Evolutionary conservation across 2,113 vertebrate species (phyloP).

Genomic region (Eolophus roseicapilla): DNA sequence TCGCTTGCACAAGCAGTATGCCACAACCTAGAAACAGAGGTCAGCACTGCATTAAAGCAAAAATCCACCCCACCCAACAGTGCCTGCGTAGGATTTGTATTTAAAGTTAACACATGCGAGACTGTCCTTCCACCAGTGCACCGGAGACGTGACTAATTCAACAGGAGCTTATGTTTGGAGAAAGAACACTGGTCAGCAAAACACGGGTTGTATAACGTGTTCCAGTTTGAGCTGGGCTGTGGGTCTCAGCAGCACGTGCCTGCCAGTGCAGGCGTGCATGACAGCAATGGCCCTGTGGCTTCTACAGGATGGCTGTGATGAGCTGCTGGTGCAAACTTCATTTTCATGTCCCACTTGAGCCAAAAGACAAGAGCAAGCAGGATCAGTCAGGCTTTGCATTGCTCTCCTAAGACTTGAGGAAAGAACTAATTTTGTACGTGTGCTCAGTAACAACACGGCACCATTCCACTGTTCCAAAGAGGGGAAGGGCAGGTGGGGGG

Average conservation of each 20-base stretch:
- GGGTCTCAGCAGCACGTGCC: background rate
- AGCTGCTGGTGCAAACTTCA: no score
- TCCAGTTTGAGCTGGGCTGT: background rate
- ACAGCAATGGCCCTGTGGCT: no score
- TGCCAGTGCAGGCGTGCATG: accelerated
- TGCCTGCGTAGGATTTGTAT: accelerated
- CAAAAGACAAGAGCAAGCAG: accelerated
- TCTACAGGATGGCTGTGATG: no score
- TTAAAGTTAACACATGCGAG: background rate
- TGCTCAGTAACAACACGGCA: accelerated
- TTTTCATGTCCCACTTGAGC: background rate
- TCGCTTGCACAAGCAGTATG: constrained; percentile 91
- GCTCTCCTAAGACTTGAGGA: background rate
- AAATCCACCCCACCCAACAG: background rate
- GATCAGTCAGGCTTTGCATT: no score
- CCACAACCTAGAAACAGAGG: constrained; percentile 84
- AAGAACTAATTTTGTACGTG: accelerated
- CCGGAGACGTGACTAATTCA: accelerated
- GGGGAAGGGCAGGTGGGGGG: background rate
- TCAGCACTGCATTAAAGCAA: background rate
- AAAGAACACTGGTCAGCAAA: background rate
- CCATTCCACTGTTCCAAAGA: background rate
- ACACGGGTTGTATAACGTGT: accelerated
- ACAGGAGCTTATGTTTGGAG: background rate
- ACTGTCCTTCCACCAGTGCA: accelerated